Conservation (phyloP, 2,888 invertebrate genomes). For the Diabrotica balteata region DNA sequence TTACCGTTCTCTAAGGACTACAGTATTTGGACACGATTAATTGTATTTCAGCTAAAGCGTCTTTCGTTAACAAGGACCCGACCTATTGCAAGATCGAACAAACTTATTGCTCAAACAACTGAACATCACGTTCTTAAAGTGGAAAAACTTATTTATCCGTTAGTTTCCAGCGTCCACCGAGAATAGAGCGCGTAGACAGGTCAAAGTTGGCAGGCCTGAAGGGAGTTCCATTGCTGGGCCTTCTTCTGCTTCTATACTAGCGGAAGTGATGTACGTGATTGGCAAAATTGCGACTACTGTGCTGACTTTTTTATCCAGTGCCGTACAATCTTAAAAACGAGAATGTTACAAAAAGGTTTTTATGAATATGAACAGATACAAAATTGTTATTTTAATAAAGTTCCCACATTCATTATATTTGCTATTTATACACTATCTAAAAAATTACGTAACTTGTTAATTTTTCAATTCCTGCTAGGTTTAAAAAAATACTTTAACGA, state of each 20-base stretch:
- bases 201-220: constrained; percentile 16
- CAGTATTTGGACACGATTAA: too few relatives aligned
- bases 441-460: too few relatives aligned
- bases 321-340: not conserved
- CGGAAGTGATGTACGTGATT: constrained; percentile 22
- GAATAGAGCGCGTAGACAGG: constrained; percentile 12
- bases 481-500: too few relatives aligned
- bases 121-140: constrained; percentile 19
- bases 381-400: too few relatives aligned
- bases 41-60: too few relatives aligned
- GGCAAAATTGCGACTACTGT: constrained; percentile 11
- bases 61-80: too few relatives aligned
- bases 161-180: constrained; percentile 17
- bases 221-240: constrained; percentile 14
- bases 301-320: constrained; percentile 1
- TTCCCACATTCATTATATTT: too few relatives aligned
- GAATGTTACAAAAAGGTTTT: too few relatives aligned
- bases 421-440: too few relatives aligned
- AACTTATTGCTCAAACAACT: constrained; percentile 17
- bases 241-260: constrained; percentile 7
- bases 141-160: constrained; percentile 18
- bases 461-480: too few relatives aligned
- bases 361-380: too few relatives aligned
- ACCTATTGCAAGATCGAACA: not conserved
- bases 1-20: too few relatives aligned